These are phyloP conservation scores for Pristiophorus japonicus DNA, from an alignment of 2,113 vertebrate genomes.

Conservation along the genomic window DNA sequence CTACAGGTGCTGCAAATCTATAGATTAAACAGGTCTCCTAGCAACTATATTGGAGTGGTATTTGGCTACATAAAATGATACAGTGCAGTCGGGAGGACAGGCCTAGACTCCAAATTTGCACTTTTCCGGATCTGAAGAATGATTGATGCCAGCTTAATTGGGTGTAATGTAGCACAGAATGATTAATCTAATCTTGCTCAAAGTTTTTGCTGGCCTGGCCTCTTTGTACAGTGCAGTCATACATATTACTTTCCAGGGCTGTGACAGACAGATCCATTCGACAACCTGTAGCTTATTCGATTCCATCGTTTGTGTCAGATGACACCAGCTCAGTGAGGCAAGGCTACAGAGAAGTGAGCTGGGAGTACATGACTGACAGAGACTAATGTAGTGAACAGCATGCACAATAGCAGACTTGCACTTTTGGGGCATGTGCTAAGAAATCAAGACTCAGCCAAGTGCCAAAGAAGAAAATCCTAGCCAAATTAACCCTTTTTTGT, in stretches of 20 bases:
- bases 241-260: not conserved
- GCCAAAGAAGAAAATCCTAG: not conserved
- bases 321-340: not conserved
- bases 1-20: not conserved
- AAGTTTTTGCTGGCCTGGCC: not conserved
- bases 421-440: not conserved
- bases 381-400: not conserved
- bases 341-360: not conserved
- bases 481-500: not conserved
- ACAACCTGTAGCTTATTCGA: not conserved
- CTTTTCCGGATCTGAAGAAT: not conserved
- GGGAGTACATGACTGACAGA: not conserved
- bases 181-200: not conserved
- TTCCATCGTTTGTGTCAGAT: not conserved
- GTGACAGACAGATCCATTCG: not conserved
- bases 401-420: not conserved
- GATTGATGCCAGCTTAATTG: not conserved
- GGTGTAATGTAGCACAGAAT: not conserved
- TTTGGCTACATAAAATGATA: not conserved
- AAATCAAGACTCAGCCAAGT: not conserved
- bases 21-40: not conserved
- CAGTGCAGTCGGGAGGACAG: not conserved
- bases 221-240: not conserved
- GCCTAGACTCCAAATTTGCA: not conserved
- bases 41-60: not conserved